Conservation (phyloP, 1,140 invertebrate species). For the Drosophila pallidifrons region DNA sequence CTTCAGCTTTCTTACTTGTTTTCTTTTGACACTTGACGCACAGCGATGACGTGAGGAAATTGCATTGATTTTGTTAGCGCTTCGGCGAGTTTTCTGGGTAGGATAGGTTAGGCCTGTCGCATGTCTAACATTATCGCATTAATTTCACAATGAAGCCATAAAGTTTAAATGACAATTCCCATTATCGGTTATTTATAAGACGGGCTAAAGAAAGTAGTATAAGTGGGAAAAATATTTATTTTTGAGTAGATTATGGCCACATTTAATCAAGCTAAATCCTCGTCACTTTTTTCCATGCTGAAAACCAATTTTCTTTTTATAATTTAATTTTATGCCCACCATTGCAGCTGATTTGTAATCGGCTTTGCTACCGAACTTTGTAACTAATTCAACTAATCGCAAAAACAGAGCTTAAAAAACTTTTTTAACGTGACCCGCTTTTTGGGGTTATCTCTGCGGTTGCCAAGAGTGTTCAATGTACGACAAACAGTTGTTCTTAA, state of each 20-base stretch:
- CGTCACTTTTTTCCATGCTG: neutral
- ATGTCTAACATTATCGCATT: neutral
- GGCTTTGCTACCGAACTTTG: neutral
- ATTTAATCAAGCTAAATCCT: neutral
- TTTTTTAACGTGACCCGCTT: conserved; percentile 10
- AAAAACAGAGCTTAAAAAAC: conserved; percentile 6
- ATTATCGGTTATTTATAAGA: neutral
- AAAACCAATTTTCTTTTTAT: neutral
- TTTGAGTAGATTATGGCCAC: neutral
- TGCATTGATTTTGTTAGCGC: neutral
- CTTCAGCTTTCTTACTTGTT: neutral
- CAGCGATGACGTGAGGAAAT: neutral
- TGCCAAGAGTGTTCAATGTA: neutral
- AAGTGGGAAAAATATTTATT: neutral
- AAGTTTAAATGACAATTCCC: neutral
- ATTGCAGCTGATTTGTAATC: neutral
- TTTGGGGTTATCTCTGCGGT: conserved; percentile 33
- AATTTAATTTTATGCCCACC: neutral
- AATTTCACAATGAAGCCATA: neutral
- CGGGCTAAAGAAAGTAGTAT: neutral
- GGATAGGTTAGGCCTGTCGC: neutral
- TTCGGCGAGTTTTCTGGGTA: neutral
- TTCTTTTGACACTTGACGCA: conserved; percentile 8
- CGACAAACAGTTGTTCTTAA: neutral
- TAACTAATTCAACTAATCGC: neutral